A percentile compares a stretch with the other conserved stretches of the same genome.
Conservation (phyloP, 2,113 vertebrate species). For the Mastomys natalensis region DNA sequence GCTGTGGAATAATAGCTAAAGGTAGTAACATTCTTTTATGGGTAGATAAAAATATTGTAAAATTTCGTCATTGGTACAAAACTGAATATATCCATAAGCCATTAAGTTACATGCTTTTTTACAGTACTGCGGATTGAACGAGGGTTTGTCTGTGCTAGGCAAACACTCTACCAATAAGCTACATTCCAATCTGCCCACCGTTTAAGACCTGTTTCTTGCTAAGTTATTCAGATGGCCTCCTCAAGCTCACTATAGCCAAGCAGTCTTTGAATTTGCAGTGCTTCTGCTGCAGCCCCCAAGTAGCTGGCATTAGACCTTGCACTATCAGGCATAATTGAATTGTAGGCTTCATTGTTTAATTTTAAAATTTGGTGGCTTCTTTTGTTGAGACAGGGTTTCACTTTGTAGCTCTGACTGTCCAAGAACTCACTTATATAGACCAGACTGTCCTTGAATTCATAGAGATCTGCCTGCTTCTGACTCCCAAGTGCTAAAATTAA, state of each 20-base stretch:
- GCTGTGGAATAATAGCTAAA: neutral
- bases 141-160: neutral
- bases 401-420: neutral
- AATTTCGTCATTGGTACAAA: neutral
- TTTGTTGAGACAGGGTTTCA: neutral
- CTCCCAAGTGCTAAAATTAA: neutral
- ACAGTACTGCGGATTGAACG: neutral
- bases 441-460: neutral
- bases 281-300: neutral
- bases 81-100: constrained; percentile 25
- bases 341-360: neutral
- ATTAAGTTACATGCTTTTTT: neutral
- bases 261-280: neutral
- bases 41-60: constrained; percentile 40
- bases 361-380: neutral
- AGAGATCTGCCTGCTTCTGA: neutral
- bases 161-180: neutral
- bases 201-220: neutral
- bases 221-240: neutral
- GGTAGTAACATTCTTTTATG: neutral
- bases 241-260: neutral
- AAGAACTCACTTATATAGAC: neutral
- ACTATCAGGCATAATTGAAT: neutral
- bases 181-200: neutral
- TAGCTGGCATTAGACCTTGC: neutral